Evolutionary conservation across 1,140 invertebrate genomes (phyloP).

Genomic region (Neodiprion pinetum): DNA sequence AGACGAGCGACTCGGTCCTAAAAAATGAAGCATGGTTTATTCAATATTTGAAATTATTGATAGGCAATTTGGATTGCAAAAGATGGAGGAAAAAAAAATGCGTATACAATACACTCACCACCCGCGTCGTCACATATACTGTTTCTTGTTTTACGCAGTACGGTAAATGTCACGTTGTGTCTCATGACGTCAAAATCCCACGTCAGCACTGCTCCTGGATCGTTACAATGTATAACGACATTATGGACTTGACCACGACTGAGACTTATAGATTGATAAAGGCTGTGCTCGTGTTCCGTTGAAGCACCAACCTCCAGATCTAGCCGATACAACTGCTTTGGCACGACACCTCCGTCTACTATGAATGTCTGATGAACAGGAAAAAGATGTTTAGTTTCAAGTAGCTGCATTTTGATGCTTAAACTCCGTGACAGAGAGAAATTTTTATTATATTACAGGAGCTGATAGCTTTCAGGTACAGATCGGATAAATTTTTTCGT

Average conservation of each 20-base stretch:
- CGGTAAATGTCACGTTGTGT: slow-evolving; percentile 86
- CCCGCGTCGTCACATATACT: slow-evolving; percentile 21
- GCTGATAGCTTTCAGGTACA: too few species aligned
- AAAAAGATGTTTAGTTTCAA: slow-evolving; percentile 12
- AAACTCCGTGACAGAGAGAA: too few species aligned
- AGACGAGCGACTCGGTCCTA: slow-evolving; percentile 29
- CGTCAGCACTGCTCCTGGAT: slow-evolving; percentile 89
- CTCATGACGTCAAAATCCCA: slow-evolving; percentile 98
- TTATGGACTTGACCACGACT: slow-evolving; percentile 78
- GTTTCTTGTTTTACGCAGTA: slow-evolving; percentile 64
- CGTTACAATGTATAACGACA: slow-evolving; percentile 81
- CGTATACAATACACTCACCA: slow-evolving; percentile 1
- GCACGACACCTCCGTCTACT: slow-evolving; percentile 86
- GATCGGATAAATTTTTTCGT: too few species aligned
- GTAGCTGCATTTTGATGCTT: background rate
- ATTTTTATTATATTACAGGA: too few species aligned
- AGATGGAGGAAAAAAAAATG: background rate
- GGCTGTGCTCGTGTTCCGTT: slow-evolving; percentile 60
- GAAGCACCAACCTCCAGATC: slow-evolving; percentile 72
- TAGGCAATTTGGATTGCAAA: too few species aligned
- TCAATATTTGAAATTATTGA: too few species aligned
- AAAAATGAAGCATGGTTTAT: slow-evolving; percentile 21
- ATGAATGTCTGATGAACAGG: slow-evolving; percentile 74
- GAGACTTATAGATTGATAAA: slow-evolving; percentile 65
- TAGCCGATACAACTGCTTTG: slow-evolving; percentile 86